Base-by-base conservation (phyloP, 2,888 invertebrate species). In the Sussaba pulchella region DNA sequence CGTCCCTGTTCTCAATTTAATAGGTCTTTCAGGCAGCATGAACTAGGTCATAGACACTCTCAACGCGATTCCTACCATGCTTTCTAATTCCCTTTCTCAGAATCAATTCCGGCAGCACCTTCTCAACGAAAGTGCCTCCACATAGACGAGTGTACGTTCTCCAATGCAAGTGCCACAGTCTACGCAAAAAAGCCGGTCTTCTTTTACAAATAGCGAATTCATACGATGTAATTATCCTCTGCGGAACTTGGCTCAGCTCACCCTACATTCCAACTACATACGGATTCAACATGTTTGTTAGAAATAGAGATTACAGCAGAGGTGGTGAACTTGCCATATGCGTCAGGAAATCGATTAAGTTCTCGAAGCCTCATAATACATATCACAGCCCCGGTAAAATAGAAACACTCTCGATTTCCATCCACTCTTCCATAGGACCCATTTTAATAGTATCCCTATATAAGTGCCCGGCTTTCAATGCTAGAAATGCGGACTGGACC, bases 161-260 rank as follows among this genome's bases (percentile, higher is more conserved):
- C 1, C 57, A 57, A 36, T 57, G 57, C 31, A 36, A 57, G 14
- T 57, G 57, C 17, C 14, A n/a, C 6, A 57, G 59, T 39, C 9
- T 59, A 2, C 36, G 19, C 2, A 59, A 39, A 17, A 59, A 59
- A 59, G 9, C n/a, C 19, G 59, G 59, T 1, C 17, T 59, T 59
- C 19, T 59, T 5, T 8, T 8, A 10, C 31, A 19, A 4, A 39
- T 39, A 19, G 59, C 19, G 14, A 31, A 47, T 6, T 9, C 24
- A 10, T 66, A 47, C 31, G 64, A 64, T 50, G 9, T 66, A 5
- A 31, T 66, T 2, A 50, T 66, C 9, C 50, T 66, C 9, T 66
- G 66, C 10, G 66, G 50, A 50, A 66, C 50, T 10, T 31, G 45
- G 31, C 17, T 50, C 14, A 14, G 12, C 9, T 17, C 59, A n/a